phyloP scores from a whole-genome alignment of 2,888 invertebrate genomes.

The Agrenia bidenticulata region DNA sequence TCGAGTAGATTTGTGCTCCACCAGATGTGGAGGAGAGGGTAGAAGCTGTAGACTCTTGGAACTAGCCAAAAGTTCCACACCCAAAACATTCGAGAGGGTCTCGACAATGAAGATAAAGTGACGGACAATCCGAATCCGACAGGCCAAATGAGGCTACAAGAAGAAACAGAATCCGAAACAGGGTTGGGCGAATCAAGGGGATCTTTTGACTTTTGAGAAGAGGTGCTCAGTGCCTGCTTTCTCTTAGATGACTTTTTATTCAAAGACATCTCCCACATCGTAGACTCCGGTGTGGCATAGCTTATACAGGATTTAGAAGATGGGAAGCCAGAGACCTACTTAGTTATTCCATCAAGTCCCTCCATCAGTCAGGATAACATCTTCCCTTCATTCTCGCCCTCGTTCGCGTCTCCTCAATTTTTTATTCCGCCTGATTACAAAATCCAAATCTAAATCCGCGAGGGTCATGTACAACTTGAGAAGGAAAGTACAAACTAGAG shows the following conservation, averaged over 20 bases:
- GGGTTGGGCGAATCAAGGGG: neutral
- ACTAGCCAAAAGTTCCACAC: no score
- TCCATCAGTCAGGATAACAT: conserved; percentile 21
- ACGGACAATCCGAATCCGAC: conserved; percentile 25
- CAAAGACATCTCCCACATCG: no score
- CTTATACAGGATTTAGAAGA: no score
- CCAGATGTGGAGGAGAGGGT: no score
- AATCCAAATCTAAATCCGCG: conserved; percentile 17
- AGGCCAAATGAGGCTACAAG: conserved; percentile 26
- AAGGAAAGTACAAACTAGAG: no score
- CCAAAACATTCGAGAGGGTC: no score
- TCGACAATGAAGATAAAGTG: conserved; percentile 30
- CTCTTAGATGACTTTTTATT: no score
- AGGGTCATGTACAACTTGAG: conserved; percentile 6
- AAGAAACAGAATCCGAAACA: conserved; percentile 10
- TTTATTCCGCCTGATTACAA: conserved; percentile 27
- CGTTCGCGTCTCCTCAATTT: conserved; percentile 19
- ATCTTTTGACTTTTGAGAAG: no score
- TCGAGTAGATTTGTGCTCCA: no score
- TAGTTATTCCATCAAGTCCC: conserved; percentile 21
- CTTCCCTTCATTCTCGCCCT: conserved; percentile 20
- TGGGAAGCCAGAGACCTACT: neutral
- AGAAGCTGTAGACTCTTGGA: no score
- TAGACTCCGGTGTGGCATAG: no score
- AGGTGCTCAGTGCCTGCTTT: no score